phyloP scores from a whole-genome alignment of 1,140 invertebrate genomes.

The Cyclargus thomasi region DNA sequence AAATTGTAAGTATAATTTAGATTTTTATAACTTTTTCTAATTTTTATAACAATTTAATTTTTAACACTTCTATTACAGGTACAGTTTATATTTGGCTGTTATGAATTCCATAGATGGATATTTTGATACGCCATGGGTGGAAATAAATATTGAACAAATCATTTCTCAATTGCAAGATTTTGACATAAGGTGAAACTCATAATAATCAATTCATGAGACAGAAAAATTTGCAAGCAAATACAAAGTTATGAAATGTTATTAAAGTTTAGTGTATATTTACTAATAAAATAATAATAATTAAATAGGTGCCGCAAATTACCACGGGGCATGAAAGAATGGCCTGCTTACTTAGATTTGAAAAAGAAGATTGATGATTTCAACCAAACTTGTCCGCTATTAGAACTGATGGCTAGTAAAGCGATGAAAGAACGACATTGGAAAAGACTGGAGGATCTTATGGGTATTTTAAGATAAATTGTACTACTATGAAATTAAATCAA shows the following conservation, averaged over 20 bases:
- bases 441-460: constrained; percentile 81
- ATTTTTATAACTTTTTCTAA: constrained; percentile 2
- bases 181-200: constrained; percentile 80
- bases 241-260: constrained; percentile 39
- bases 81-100: constrained; percentile 85
- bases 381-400: constrained; percentile 89
- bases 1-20: constrained; percentile 78
- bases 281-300: background rate
- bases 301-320: constrained; percentile 85
- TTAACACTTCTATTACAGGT: constrained; percentile 36
- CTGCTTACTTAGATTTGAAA: constrained; percentile 89
- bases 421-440: constrained; percentile 94
- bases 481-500: background rate
- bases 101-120: constrained; percentile 90
- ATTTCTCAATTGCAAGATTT: constrained; percentile 87
- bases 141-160: constrained; percentile 89
- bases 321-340: constrained; percentile 90
- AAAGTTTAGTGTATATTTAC: too few relatives aligned
- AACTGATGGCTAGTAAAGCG: constrained; percentile 92
- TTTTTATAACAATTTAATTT: background rate
- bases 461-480: constrained; percentile 34
- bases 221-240: too few relatives aligned
- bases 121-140: constrained; percentile 87
- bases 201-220: too few relatives aligned
- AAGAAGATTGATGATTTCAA: constrained; percentile 94